Base-by-base conservation (phyloP, 2,888 invertebrate species). In the Callyntrura sp. region DNA sequence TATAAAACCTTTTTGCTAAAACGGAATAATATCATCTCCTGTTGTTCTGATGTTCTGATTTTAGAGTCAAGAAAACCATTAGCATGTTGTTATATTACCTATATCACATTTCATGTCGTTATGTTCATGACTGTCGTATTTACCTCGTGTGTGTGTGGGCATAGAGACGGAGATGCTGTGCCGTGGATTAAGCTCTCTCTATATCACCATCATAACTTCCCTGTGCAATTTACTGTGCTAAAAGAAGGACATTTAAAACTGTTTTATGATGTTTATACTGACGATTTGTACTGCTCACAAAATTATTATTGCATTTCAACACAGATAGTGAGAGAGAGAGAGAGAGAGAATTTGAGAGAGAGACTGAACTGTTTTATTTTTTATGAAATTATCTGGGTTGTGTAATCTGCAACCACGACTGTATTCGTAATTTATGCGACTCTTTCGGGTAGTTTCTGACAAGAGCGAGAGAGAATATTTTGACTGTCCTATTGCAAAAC, bases 221-320 rank as follows among this genome's bases (percentile, higher is more conserved):
- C 45, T 48, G 48, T 17, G 20, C 48, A 73, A 45, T 73, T 73
- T 73, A 73, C 48, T 73, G 73, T 73, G 68, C 73, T 48, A 48
- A 73, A 73, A 73, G 45, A 73, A 73, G 12, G 73, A 73, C 48
- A 73, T 73, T 73, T 48, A 73, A 70, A 73, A 45, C 9, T 73
- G 73, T 48, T 73, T 51, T 73, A 73, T 73, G 12, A 48, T 48
- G 23, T 73, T 45, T 23, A 73, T 48, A 73, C 45, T 73, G 48
- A 23, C 48, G 73, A 73, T 23, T 45, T 73, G 48, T 12, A 48
- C 23, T 8, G 48, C 23, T 48, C 48, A 28, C 23, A 73, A 73
- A 73, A 70, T 70, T 70, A 17, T 70, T 45, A 43, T 70, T 60
- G 60, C 9, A 35, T 35, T 5, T 14, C 4, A 65, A 65, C 6